Conservation (phyloP, 2,888 invertebrate species). For the Strigamia transsilvanica region DNA sequence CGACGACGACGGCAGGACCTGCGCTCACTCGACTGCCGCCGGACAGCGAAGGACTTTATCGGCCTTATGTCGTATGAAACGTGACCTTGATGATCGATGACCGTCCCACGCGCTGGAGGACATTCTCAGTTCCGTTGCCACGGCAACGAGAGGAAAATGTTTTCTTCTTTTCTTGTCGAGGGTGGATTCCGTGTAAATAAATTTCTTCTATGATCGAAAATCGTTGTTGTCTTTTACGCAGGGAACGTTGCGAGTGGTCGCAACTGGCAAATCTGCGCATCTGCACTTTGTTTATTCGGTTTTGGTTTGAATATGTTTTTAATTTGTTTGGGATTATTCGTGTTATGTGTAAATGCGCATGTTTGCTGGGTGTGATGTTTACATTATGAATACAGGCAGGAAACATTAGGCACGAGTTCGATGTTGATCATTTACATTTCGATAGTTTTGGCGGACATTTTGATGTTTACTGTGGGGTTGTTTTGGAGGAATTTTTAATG, state of each 20-base stretch:
- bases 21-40: constrained; percentile 38
- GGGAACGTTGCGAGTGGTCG: background rate
- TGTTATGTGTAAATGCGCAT: too few species aligned
- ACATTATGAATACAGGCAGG: too few species aligned
- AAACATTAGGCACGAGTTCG: too few species aligned
- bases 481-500: too few species aligned
- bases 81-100: constrained; percentile 42
- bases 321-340: too few species aligned
- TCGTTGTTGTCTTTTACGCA: background rate
- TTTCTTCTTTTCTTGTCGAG: constrained; percentile 49
- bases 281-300: too few species aligned
- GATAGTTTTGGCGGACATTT: too few species aligned
- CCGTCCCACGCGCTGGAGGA: constrained; percentile 33
- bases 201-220: constrained; percentile 37
- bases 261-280: background rate
- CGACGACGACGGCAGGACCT: constrained; percentile 42
- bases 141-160: constrained; percentile 30
- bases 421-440: too few species aligned
- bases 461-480: too few species aligned
- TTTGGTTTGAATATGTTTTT: too few species aligned
- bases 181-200: constrained; percentile 44
- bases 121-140: background rate
- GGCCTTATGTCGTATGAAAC: constrained; percentile 67
- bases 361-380: too few species aligned
- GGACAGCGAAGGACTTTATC: constrained; percentile 65